Conservation (phyloP, 2,113 vertebrate genomes). For the Rhipidura dahli region DNA sequence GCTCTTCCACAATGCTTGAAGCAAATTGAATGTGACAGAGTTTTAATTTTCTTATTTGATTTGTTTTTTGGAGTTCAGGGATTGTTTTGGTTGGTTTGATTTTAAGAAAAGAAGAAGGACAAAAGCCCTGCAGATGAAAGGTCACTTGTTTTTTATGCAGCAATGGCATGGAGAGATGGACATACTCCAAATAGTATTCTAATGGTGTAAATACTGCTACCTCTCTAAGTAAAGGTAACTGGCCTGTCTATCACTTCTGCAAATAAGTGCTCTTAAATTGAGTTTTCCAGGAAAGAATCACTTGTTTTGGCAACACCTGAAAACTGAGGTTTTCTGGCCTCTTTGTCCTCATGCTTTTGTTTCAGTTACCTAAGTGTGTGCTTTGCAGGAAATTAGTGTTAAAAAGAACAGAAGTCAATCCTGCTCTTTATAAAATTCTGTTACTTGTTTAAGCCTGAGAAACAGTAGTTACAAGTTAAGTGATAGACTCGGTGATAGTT, state of each 20-base stretch:
- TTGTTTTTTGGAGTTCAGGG: not conserved
- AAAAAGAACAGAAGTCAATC: not conserved
- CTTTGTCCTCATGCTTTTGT: not conserved
- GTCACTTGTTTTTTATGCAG: not conserved
- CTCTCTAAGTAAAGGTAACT: not conserved
- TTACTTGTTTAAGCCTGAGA: not conserved
- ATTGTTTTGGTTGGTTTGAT: not conserved
- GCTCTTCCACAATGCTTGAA: not conserved
- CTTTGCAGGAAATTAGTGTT: not conserved
- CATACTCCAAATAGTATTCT: not conserved
- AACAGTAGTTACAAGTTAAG: not conserved
- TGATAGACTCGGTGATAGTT: not conserved
- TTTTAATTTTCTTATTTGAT: not conserved
- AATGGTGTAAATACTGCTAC: rapidly evolving
- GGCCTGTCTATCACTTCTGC: not conserved
- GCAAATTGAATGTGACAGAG: not conserved
- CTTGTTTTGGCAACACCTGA: not conserved
- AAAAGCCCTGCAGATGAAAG: not conserved
- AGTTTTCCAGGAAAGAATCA: not conserved
- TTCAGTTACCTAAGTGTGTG: not conserved
- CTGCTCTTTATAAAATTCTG: not conserved
- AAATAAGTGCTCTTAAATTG: not conserved
- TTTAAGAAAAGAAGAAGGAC: not conserved
- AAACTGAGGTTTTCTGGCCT: not conserved
- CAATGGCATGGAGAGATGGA: not conserved